Base-by-base conservation (phyloP, 2,113 vertebrate genomes). In the Hyla sarda region DNA sequence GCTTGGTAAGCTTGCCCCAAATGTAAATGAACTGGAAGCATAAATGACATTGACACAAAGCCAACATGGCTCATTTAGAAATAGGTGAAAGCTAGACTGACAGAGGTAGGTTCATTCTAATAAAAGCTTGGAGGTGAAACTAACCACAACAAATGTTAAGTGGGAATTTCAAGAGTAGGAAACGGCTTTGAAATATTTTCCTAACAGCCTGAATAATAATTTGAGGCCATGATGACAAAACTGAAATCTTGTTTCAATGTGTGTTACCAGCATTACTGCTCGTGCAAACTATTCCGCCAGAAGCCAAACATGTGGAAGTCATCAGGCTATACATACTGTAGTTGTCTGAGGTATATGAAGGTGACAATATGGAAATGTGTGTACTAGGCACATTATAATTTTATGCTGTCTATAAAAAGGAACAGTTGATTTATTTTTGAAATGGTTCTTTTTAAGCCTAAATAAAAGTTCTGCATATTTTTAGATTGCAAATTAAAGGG, bases 251-350 rank as follows among this genome's bases (percentile, higher is more conserved):
- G 78, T 91, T 93, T 93, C 89, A 82, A 87, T 93, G 89, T 87
- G 88, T 82, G 62, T 93, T 88, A 83, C 71, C 88, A 48, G 87
- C 81, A 90, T 92, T 92, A 93, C 90, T 91, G 87, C 87, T 87
- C 90, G 90, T 69, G 90, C 85, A 92, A 93, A 91, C 81, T 92
- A 92, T 92, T 93, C 91, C 91, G 89, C 92, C 87, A 91, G 89
- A 88, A 89, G 92, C 92, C 93, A 93, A 88, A 94, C 93, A 93
- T 93, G 89, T 93, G 94, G 93, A 92, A 93, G 80, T 88, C 89
- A 94, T 95, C 92, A 93, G 3, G 10, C 37, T 90, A 93, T 47
- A 65, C 34, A 25, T 81, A 58, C 56, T 93, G 92, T 91, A 94
- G 92, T 92, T 94, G 91, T 73, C 67, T 56, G 67, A 72, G 48